Percentiles rank a stretch among this genome's conserved stretches.
Evolutionary conservation across 2,113 vertebrate genomes (phyloP).

Genomic region (Eclectus roratus): DNA sequence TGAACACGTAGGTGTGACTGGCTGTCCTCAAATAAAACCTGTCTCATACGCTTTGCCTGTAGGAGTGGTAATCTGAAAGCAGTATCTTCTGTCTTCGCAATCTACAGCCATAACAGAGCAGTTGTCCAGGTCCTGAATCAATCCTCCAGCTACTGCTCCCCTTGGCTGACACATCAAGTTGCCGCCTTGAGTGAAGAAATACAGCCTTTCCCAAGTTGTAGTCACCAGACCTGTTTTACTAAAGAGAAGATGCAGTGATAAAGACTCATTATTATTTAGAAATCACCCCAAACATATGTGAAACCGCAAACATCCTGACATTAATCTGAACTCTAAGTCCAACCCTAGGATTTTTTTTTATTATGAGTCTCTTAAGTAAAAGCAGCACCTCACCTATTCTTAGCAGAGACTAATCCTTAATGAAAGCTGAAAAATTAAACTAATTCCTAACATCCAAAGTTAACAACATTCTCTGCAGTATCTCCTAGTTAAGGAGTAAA

Average conservation of each 20-base stretch:
- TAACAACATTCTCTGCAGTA: neutral
- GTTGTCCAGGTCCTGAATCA: slow-evolving; percentile 98
- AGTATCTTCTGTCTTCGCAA: slow-evolving; percentile 95
- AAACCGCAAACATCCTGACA: neutral
- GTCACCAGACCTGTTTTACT: slow-evolving; percentile 98
- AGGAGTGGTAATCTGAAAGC: slow-evolving; percentile 95
- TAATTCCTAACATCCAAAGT: neutral
- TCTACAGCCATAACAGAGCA: slow-evolving; percentile 98
- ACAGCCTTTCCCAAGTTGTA: slow-evolving; percentile 95
- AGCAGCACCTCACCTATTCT: neutral
- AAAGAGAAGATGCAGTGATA: neutral
- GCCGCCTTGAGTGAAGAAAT: slow-evolving; percentile 98
- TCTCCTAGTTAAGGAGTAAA: neutral
- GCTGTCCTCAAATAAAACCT: neutral
- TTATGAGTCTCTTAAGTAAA: neutral
- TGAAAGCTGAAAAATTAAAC: neutral
- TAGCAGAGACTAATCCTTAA: neutral
- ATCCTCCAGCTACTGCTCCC: slow-evolving; percentile 92
- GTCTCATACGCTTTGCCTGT: slow-evolving; percentile 88
- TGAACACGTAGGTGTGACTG: neutral
- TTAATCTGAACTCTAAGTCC: neutral
- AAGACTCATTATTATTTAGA: neutral
- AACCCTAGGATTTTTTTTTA: neutral
- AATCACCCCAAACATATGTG: neutral
- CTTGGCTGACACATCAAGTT: slow-evolving; percentile 98